Conservation (phyloP, 2,797 vertebrate genomes). For the Triplophysa yarkandensis region DNA sequence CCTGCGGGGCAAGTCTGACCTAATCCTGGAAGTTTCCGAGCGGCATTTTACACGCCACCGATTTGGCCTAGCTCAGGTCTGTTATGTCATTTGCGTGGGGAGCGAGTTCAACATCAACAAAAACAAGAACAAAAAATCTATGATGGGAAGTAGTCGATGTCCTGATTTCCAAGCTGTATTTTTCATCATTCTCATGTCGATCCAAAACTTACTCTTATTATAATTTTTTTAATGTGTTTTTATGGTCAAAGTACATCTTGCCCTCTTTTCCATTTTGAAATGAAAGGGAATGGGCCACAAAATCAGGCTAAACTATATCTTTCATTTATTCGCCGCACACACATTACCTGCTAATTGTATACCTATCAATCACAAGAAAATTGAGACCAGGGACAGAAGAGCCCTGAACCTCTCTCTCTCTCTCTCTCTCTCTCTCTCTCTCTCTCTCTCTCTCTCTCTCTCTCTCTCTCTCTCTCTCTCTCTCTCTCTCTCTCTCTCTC, state of each 20-base stretch:
- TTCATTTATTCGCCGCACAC: conserved; percentile 13
- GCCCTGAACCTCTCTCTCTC: not conserved
- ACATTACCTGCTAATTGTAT: conserved; percentile 26
- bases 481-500: not conserved
- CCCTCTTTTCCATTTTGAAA: not conserved
- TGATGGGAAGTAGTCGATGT: conserved; percentile 43
- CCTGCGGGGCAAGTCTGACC: conserved; percentile 19
- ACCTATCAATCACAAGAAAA: conserved; percentile 35
- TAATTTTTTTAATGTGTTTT: not conserved
- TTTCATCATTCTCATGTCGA: not conserved
- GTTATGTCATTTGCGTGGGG: conserved; percentile 23
- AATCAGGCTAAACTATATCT: not conserved
- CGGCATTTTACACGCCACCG: conserved; percentile 14
- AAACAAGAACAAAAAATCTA: not conserved
- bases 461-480: not conserved
- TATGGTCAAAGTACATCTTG: too few relatives aligned
- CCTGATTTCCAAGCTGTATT: conserved; percentile 40
- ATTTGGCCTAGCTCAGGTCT: conserved; percentile 23
- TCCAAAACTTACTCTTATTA: not conserved
- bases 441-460: not conserved
- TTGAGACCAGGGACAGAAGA: not conserved
- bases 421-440: not conserved
- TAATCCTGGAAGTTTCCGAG: conserved; percentile 4
- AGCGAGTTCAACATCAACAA: conserved; percentile 36
- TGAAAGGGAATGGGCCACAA: not conserved